These are phyloP conservation scores for Columbina picui DNA, from an alignment of 2,113 vertebrate genomes.

Conservation along the genomic window DNA sequence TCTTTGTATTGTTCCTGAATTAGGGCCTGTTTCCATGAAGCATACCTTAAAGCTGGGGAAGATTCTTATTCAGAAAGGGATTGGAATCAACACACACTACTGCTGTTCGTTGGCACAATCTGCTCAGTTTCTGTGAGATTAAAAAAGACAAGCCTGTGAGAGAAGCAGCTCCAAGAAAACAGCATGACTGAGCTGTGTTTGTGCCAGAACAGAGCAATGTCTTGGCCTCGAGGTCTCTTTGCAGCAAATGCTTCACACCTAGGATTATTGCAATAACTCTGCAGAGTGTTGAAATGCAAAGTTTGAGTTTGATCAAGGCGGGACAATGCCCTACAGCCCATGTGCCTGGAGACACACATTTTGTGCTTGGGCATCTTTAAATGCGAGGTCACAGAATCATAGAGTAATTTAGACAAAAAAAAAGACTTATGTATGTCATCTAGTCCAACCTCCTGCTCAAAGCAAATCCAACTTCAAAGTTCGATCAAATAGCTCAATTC, in stretches of 20 bases:
- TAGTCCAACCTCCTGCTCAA: background rate
- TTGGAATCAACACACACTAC: background rate
- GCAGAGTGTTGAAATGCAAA: background rate
- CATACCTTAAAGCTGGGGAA: background rate
- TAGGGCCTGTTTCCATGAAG: background rate
- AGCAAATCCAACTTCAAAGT: background rate
- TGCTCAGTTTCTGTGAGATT: constrained; percentile 1
- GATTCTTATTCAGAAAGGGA: background rate
- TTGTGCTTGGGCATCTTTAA: background rate
- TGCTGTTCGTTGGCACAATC: background rate
- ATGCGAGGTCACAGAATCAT: background rate
- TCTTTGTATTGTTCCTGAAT: background rate
- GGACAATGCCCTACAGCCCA: background rate
- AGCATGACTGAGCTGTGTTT: background rate
- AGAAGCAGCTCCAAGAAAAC: background rate
- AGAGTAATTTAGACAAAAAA: background rate
- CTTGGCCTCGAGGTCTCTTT: background rate
- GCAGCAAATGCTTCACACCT: background rate
- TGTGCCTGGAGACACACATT: background rate
- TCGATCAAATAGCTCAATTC: background rate
- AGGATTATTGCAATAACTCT: background rate
- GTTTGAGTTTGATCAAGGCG: background rate
- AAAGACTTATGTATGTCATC: background rate
- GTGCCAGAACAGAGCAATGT: background rate
- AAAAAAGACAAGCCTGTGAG: background rate